Conservation (phyloP, 1,140 invertebrate species). For the Halictus rubicundus region DNA sequence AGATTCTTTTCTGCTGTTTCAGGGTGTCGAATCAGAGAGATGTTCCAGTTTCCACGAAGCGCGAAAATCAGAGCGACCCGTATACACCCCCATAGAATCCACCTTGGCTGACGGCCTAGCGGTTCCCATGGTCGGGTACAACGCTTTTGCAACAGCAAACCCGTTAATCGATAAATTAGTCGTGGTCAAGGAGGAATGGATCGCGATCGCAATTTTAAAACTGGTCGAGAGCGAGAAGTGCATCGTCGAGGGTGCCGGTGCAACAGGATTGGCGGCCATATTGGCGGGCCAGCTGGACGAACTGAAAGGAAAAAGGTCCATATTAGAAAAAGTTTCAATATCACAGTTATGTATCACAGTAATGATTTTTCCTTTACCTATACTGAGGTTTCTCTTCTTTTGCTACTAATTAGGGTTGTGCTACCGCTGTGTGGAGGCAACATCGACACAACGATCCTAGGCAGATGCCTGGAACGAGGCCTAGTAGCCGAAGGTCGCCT, state of each 20-base stretch:
- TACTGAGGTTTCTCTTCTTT: neutral
- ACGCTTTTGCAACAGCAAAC: constrained; percentile 90
- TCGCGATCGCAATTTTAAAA: constrained; percentile 93
- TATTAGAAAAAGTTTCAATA: too few relatives aligned
- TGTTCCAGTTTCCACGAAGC: constrained; percentile 92
- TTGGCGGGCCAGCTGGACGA: constrained; percentile 91
- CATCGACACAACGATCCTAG: constrained; percentile 95
- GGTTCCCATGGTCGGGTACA: constrained; percentile 93
- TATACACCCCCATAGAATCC: constrained; percentile 85
- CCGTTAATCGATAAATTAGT: constrained; percentile 92
- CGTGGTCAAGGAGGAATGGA: constrained; percentile 91
- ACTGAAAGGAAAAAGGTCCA: constrained; percentile 91
- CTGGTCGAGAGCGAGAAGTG: constrained; percentile 95
- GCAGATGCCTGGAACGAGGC: constrained; percentile 93
- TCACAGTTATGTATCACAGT: too few relatives aligned
- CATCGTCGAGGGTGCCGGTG: constrained; percentile 96
- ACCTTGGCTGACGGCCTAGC: constrained; percentile 95
- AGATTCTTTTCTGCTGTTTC: constrained; percentile 44
- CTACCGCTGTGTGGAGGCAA: constrained; percentile 94
- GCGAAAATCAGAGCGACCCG: constrained; percentile 86
- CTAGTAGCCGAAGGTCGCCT: constrained; percentile 93
- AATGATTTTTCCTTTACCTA: too few relatives aligned
- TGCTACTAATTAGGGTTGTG: constrained; percentile 85
- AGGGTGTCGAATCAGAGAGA: constrained; percentile 96
- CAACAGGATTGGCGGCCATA: constrained; percentile 92